Evolutionary conservation across 2,888 invertebrate genomes (phyloP).

Genomic region (Ormia ochracea): DNA sequence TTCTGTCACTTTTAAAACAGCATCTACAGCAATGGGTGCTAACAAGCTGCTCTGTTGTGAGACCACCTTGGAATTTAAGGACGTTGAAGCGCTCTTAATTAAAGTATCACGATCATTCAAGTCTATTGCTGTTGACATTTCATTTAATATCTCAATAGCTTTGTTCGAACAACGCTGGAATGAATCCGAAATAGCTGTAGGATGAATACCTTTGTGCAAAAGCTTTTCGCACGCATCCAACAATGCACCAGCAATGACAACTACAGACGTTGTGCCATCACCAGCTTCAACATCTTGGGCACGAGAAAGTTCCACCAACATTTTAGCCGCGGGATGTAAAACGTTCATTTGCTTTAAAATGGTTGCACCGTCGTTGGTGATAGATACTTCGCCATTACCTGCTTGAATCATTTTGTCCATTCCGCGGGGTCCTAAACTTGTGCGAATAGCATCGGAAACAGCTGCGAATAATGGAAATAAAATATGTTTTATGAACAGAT

Average conservation of each 20-base stretch:
- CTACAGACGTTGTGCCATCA: slow-evolving; percentile 99
- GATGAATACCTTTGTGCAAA: slow-evolving; percentile 95
- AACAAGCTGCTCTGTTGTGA: slow-evolving; percentile 97
- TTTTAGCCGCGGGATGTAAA: slow-evolving; percentile 98
- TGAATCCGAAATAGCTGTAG: slow-evolving; percentile 97
- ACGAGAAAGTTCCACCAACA: slow-evolving; percentile 98
- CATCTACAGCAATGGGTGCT: slow-evolving; percentile 98
- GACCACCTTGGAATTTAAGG: slow-evolving; percentile 98
- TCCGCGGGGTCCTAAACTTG: slow-evolving; percentile 97
- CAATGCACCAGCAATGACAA: slow-evolving; percentile 96
- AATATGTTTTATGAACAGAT: neutral
- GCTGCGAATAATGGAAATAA: slow-evolving; percentile 79
- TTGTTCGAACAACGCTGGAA: slow-evolving; percentile 84
- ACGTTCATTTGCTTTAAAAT: slow-evolving; percentile 99
- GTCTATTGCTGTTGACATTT: slow-evolving; percentile 91
- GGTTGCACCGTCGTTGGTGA: slow-evolving; percentile 99
- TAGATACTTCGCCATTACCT: slow-evolving; percentile 97
- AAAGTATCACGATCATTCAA: slow-evolving; percentile 90
- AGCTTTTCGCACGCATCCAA: slow-evolving; percentile 96
- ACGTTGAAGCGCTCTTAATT: slow-evolving; percentile 96
- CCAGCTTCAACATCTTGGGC: slow-evolving; percentile 99
- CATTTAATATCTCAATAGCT: slow-evolving; percentile 82
- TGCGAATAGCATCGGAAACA: slow-evolving; percentile 98
- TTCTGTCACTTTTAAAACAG: slow-evolving; percentile 85
- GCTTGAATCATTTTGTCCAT: slow-evolving; percentile 99